A percentile compares a stretch with the other conserved stretches of the same genome.
These are phyloP conservation scores for Zhuqinia jingwanae DNA, from an alignment of 2,888 invertebrate genomes.

Conservation along the genomic window DNA sequence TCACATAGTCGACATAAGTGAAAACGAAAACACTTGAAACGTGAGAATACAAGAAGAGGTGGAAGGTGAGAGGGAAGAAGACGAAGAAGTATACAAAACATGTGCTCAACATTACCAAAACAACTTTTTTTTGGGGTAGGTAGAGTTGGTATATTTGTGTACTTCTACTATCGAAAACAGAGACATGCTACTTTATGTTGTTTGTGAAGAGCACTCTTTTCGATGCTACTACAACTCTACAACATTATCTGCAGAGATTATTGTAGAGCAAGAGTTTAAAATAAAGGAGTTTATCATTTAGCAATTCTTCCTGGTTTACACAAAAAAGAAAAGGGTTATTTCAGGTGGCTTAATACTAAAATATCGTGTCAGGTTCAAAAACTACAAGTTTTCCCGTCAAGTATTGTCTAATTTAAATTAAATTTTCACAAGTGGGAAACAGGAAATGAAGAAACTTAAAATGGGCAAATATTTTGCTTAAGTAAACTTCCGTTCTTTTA, in stretches of 20 bases:
- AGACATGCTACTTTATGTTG: too few species aligned
- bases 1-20: neutral
- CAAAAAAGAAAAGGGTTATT: neutral
- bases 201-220: neutral
- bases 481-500: too few species aligned
- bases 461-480: too few species aligned
- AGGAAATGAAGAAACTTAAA: neutral
- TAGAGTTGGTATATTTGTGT: too few species aligned
- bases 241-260: neutral
- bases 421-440: neutral
- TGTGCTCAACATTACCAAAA: slow-evolving; percentile 32
- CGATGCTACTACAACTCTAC: too few species aligned
- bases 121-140: neutral
- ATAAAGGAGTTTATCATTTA: too few species aligned
- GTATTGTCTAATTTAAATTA: too few species aligned
- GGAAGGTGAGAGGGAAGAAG: slow-evolving; percentile 18
- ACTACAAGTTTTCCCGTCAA: neutral
- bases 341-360: neutral
- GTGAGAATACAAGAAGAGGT: slow-evolving; percentile 58
- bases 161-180: too few species aligned
- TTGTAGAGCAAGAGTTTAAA: too few species aligned
- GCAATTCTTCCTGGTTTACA: too few species aligned
- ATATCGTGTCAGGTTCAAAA: neutral
- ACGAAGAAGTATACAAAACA: slow-evolving; percentile 24
- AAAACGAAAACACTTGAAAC: slow-evolving; percentile 61